These are phyloP conservation scores for Parazoanthus atlanticus DNA, from an alignment of 92 coral and sea anemone species.

Conservation along the genomic window DNA sequence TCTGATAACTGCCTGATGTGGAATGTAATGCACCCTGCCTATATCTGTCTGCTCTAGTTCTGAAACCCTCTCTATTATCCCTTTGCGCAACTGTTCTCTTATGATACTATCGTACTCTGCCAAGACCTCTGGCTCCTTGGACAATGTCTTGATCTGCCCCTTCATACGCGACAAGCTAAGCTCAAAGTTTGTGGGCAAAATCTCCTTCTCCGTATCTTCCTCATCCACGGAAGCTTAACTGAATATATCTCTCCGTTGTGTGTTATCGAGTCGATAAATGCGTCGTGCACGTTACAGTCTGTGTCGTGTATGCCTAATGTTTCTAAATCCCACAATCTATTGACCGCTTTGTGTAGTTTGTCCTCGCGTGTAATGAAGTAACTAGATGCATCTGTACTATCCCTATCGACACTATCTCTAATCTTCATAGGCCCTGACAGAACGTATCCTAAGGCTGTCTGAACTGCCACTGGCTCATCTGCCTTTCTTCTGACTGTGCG, in stretches of 20 bases:
- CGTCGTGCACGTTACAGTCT: conserved; percentile 19
- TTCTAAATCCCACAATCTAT: conserved; percentile 53
- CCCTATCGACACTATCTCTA: no score
- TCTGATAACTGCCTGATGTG: conserved; percentile 49
- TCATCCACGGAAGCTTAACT: conserved; percentile 49
- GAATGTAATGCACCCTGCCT: conserved; percentile 36
- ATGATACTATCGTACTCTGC: conserved; percentile 41
- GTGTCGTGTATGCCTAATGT: conserved; percentile 42
- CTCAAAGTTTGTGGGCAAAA: conserved; percentile 47
- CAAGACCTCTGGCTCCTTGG: conserved; percentile 37
- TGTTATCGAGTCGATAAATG: not conserved
- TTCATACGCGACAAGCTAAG: conserved; percentile 35
- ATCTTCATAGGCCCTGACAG: no score
- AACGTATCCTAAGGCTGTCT: no score
- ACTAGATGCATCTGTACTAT: no score
- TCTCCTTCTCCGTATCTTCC: conserved; percentile 40
- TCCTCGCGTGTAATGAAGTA: not conserved
- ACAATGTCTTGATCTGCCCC: conserved; percentile 39
- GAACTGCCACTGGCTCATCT: no score
- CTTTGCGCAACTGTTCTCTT: conserved; percentile 16
- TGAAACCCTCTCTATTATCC: conserved; percentile 40
- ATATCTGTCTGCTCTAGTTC: conserved; percentile 33
- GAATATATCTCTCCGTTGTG: conserved; percentile 32
- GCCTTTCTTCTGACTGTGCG: conserved; percentile 43
- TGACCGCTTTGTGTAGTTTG: not conserved